Conservation (phyloP, 2,113 vertebrate genomes). For the Manacus vitellinus region DNA sequence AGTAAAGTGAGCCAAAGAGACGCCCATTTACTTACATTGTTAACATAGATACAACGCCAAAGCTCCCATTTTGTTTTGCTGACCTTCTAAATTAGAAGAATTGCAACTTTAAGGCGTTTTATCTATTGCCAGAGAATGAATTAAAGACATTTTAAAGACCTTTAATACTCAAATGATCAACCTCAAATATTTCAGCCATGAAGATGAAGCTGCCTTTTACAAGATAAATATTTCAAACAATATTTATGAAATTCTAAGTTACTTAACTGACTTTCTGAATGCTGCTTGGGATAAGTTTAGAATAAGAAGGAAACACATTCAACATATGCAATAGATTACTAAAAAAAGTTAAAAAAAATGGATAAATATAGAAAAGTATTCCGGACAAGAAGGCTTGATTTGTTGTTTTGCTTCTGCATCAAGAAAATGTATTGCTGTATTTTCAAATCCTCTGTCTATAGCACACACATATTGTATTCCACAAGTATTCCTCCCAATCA, state of each 20-base stretch:
- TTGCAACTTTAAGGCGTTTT: neutral
- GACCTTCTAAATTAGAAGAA: neutral
- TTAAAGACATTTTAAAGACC: neutral
- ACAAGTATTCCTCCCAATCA: neutral
- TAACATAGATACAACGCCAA: neutral
- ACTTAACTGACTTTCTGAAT: neutral
- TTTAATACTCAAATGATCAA: neutral
- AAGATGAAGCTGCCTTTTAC: neutral
- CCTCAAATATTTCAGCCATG: neutral
- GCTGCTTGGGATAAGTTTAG: neutral
- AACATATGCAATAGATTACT: neutral
- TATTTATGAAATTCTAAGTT: neutral
- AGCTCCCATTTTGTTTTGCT: neutral
- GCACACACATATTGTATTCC: neutral
- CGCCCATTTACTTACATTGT: neutral
- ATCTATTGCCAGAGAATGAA: neutral
- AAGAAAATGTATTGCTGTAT: neutral
- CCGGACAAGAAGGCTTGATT: neutral
- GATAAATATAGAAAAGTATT: neutral
- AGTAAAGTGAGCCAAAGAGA: neutral
- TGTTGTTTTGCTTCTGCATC: neutral
- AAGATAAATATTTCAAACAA: neutral
- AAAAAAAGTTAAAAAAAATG: neutral
- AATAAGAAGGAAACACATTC: neutral
- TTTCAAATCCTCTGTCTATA: neutral